phyloP scores from a whole-genome alignment of 1,140 invertebrate species.

The Drosophila repleta region DNA sequence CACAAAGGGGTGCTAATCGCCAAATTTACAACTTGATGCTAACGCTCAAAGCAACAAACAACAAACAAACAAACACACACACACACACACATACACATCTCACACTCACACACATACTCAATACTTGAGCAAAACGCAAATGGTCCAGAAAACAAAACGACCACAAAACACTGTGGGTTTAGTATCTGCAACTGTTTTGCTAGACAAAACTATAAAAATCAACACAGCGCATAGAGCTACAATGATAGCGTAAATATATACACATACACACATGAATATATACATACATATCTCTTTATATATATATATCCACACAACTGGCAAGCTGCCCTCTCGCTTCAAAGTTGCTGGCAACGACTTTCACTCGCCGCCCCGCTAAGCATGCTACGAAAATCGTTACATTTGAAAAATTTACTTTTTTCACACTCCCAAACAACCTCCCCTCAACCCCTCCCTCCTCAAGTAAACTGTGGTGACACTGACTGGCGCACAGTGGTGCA shows the following conservation, averaged over 20 bases:
- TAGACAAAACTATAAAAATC: conserved; percentile 75
- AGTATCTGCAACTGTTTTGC: conserved; percentile 52
- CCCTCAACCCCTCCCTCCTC: background rate
- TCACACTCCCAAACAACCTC: conserved; percentile 32
- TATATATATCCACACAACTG: background rate
- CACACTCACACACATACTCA: conserved; percentile 13
- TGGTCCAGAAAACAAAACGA: conserved; percentile 83
- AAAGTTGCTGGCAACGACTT: conserved; percentile 52
- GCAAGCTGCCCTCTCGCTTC: conserved; percentile 7
- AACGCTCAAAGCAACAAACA: conserved; percentile 43
- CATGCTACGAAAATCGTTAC: conserved; percentile 65
- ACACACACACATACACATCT: conserved; percentile 21
- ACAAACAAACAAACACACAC: conserved; percentile 21
- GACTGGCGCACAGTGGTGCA: conserved; percentile 23
- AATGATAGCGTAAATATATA: conserved; percentile 39
- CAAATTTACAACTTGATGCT: conserved; percentile 83
- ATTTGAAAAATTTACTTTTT: conserved; percentile 84
- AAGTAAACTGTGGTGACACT: conserved; percentile 4
- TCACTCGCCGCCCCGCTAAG: conserved; percentile 63
- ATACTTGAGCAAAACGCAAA: conserved; percentile 65
- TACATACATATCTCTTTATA: background rate
- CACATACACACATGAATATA: background rate
- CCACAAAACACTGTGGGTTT: conserved; percentile 52
- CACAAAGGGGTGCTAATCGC: conserved; percentile 82
- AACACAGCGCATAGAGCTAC: conserved; percentile 54